Conservation (phyloP, 2,113 vertebrate genomes). For the Delphinus delphis region DNA sequence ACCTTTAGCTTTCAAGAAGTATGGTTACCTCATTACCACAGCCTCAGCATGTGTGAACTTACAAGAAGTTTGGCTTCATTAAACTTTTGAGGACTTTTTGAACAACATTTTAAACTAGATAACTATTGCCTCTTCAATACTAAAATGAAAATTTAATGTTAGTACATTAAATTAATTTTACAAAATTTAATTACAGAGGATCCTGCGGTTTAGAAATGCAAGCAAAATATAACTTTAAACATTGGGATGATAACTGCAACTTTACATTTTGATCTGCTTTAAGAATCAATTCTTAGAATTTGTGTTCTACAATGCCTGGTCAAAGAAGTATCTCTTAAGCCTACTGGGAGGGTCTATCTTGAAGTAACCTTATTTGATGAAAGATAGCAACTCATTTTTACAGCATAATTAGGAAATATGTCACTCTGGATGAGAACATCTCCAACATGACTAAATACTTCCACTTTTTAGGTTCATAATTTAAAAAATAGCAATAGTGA, state of each 20-base stretch:
- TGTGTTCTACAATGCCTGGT: background rate
- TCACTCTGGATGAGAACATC: background rate
- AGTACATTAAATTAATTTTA: background rate
- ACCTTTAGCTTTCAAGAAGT: background rate
- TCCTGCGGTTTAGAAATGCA: slow-evolving; percentile 9
- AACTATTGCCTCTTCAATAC: background rate
- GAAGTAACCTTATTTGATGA: background rate
- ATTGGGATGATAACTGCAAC: background rate
- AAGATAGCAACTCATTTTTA: background rate
- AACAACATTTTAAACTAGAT: background rate
- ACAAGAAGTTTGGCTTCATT: background rate
- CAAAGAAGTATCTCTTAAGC: background rate
- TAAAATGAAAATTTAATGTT: background rate
- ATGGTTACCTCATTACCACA: background rate
- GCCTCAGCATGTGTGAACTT: background rate
- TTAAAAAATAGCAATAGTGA: background rate
- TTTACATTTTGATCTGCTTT: background rate
- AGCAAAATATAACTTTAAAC: background rate
- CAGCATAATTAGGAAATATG: background rate
- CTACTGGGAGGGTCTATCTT: background rate
- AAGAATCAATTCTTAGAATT: background rate
- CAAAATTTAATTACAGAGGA: background rate
- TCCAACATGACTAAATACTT: background rate
- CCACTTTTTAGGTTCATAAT: background rate
- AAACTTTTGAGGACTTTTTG: background rate